These are phyloP conservation scores for Trachemys scripta DNA, from an alignment of 2,113 vertebrate species.

Conservation along the genomic window DNA sequence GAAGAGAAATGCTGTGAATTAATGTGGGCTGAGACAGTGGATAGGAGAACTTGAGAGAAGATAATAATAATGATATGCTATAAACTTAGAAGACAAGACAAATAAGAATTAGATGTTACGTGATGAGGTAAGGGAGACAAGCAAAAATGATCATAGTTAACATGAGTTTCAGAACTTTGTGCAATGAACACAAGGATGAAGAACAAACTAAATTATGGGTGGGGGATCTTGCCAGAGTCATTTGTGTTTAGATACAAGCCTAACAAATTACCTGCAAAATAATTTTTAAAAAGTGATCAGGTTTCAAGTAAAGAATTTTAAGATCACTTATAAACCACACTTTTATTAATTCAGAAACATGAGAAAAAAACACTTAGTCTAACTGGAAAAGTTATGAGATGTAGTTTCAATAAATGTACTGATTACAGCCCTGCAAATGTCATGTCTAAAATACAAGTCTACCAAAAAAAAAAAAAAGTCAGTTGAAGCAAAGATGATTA, in stretches of 20 bases:
- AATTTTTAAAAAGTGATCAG: neutral
- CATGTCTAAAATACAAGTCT: neutral
- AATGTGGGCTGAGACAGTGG: neutral
- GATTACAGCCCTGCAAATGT: neutral
- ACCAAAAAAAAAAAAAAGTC: neutral
- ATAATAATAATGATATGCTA: neutral
- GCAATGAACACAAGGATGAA: slow-evolving; percentile 17
- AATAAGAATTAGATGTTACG: neutral
- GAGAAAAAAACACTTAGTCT: neutral
- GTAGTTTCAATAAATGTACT: neutral
- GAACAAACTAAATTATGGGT: neutral
- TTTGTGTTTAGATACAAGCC: neutral
- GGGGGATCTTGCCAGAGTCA: neutral
- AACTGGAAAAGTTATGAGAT: neutral
- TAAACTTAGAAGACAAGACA: neutral
- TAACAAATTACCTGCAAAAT: slow-evolving; percentile 39
- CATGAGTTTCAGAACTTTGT: neutral
- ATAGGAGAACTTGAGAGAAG: neutral
- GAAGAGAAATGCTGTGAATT: slow-evolving; percentile 1
- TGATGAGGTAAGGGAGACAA: neutral
- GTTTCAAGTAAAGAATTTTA: neutral
- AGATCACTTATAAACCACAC: neutral
- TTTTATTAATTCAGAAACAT: slow-evolving; percentile 8
- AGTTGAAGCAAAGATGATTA: neutral
- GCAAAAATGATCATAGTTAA: neutral